Conservation (phyloP, 2,888 invertebrate genomes). For the Sthenelais limicola region DNA sequence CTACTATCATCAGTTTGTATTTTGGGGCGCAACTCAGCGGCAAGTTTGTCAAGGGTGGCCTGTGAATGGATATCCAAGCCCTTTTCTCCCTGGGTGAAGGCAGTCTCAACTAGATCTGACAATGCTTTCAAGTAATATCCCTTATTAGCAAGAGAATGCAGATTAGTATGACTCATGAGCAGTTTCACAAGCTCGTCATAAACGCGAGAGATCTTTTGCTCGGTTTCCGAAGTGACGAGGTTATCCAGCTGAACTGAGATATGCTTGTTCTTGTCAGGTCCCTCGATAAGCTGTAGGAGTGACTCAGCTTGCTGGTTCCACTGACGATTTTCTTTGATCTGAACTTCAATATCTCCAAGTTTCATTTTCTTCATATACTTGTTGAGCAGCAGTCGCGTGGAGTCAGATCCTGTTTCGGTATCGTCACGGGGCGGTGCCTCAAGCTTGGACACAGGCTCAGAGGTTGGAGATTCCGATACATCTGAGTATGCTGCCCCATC, state of each 20-base stretch:
- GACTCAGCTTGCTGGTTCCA: slow-evolving; percentile 37
- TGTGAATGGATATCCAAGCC: slow-evolving; percentile 10
- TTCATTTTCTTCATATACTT: slow-evolving; percentile 36
- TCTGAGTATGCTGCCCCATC: not conserved
- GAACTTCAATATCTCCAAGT: slow-evolving; percentile 24
- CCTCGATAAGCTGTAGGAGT: slow-evolving; percentile 33
- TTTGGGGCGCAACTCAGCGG: slow-evolving; percentile 25
- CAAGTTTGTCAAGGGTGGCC: slow-evolving; percentile 25
- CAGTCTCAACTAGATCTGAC: slow-evolving; percentile 28
- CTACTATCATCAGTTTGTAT: not conserved
- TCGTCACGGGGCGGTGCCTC: not conserved
- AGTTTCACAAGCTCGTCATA: slow-evolving; percentile 29
- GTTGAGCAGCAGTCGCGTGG: slow-evolving; percentile 2
- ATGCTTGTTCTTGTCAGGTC: slow-evolving; percentile 32
- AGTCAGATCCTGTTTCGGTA: not conserved
- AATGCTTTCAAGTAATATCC: slow-evolving; percentile 31
- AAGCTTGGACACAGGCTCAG: not conserved
- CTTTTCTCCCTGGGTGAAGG: slow-evolving; percentile 31
- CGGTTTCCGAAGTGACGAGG: slow-evolving; percentile 21
- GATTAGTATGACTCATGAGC: slow-evolving; percentile 31
- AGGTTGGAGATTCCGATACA: not conserved
- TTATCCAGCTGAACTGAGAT: slow-evolving; percentile 21
- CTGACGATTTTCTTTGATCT: slow-evolving; percentile 10
- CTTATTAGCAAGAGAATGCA: slow-evolving; percentile 14
- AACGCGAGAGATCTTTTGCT: slow-evolving; percentile 23